Conservation (phyloP, 2,797 vertebrate species). For the Mormyrus hasselquistii region DNA sequence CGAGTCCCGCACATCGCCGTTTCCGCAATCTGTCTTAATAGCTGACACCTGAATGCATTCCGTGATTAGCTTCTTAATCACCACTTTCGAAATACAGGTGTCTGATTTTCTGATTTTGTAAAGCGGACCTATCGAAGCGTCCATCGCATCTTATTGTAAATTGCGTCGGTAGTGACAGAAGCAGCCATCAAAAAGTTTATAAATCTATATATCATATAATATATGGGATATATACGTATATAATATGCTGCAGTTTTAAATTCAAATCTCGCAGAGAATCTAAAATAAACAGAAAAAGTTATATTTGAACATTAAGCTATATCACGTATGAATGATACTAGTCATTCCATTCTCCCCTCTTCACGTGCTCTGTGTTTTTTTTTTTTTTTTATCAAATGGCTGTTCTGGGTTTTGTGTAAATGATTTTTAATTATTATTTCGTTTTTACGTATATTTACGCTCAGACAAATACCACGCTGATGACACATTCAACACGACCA, state of each 20-base stretch:
- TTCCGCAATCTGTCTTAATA: conserved; percentile 18
- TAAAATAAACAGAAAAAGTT: conserved; percentile 2
- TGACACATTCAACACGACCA: conserved; percentile 5
- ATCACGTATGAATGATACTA: conserved; percentile 20
- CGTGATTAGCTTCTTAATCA: conserved; percentile 31
- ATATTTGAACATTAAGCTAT: conserved; percentile 5
- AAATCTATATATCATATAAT: not conserved
- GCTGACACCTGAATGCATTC: conserved; percentile 49
- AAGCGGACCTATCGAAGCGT: not conserved
- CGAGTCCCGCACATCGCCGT: not conserved
- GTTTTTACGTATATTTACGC: conserved; percentile 12
- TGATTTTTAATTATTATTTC: not conserved
- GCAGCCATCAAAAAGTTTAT: not conserved
- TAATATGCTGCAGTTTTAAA: not conserved
- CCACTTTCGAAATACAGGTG: conserved; percentile 12
- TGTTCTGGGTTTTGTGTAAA: conserved; percentile 14
- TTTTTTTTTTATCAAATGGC: not conserved
- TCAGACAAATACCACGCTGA: conserved; percentile 12
- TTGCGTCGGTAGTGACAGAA: not conserved
- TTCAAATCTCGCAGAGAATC: not conserved
- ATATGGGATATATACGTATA: conserved; percentile 17
- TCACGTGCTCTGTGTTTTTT: not conserved
- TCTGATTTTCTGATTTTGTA: not conserved
- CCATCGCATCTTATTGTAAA: not conserved
- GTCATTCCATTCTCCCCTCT: conserved; percentile 19